Evolutionary conservation across 2,113 vertebrate genomes (phyloP).

Genomic region (Eubucco bourcierii): DNA sequence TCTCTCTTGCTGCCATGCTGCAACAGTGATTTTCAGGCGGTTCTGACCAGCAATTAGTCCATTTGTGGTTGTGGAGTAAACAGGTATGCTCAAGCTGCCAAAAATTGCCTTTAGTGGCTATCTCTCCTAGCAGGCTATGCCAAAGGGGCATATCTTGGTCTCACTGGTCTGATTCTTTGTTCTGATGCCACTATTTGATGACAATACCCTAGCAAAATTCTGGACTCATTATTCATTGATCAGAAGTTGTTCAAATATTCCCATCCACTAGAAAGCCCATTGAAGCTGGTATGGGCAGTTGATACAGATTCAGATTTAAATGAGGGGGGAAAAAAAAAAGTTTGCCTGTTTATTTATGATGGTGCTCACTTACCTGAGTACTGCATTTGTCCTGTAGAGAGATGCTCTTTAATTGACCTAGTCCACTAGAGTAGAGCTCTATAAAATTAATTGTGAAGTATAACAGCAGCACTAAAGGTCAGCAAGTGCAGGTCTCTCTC

Average conservation of each 20-base stretch:
- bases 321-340: not conserved
- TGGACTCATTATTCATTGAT: not conserved
- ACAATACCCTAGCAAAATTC: not conserved
- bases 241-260: not conserved
- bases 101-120: not conserved
- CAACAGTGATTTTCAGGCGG: not conserved
- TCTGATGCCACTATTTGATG: not conserved
- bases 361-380: not conserved
- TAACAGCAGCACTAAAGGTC: not conserved
- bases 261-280: not conserved
- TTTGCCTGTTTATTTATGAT: not conserved
- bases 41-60: not conserved
- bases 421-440: not conserved
- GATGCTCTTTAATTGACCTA: not conserved
- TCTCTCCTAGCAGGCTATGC: not conserved
- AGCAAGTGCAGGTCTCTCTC: not conserved
- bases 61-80: not conserved
- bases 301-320: not conserved
- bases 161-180: not conserved
- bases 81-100: not conserved
- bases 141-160: not conserved
- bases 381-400: not conserved
- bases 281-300: not conserved
- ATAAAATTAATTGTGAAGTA: slow-evolving; percentile 18
- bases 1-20: not conserved